Evolutionary conservation across 2,888 invertebrate species (phyloP), one percentile per base, ranked within the genome.

Genomic region (Sesia apiformis): DNA sequence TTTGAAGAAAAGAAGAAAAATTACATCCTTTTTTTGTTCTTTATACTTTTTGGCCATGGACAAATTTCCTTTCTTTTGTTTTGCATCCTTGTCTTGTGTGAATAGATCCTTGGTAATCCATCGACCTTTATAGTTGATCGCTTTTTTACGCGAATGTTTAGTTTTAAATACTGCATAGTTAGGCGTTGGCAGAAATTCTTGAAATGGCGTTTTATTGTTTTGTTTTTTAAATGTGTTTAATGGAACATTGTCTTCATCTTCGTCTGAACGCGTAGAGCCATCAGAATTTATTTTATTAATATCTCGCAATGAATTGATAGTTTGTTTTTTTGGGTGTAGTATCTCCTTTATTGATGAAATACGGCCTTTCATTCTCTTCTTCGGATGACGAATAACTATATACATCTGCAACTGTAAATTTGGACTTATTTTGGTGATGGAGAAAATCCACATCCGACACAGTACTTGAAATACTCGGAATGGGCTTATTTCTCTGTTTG

Each of bases 91-190:
- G 51, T 51, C 40, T 46, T 40, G 39, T 42, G 53, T 53, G 46
- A 56, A 56, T 46, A 56, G 40, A 53, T 56, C 40, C 40, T 56
- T 56, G 39, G 56, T 56, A 23, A 56, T 53, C 53, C 51, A 51
- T 6, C 53, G 53, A n/a, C 51, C 56, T 51, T 53, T 53, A 53
- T 53, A 56, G 53, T 53, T 56, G 4, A 53, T 43, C 39, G 51
- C 51, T 51, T 56, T 56, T 53, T 51, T 51, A 51, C n/a, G n/a
- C n/a, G n/a, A n/a, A n/a, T 23, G 23, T 23, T 23, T 23, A 23
- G 23, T 23, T 23, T 53, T 53, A 51, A 46, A 40, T 40, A 56
- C 51, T 40, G 39, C 49, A 40, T 53, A 56, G n/a, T 54, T 42
- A 39, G 55, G 55, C 43, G 53, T 55, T 49, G 52, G 55, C 52